Percentiles rank a stretch among this genome's conserved stretches.
Conservation (phyloP, 2,797 vertebrate species). For the Catostomus latipinnis region DNA sequence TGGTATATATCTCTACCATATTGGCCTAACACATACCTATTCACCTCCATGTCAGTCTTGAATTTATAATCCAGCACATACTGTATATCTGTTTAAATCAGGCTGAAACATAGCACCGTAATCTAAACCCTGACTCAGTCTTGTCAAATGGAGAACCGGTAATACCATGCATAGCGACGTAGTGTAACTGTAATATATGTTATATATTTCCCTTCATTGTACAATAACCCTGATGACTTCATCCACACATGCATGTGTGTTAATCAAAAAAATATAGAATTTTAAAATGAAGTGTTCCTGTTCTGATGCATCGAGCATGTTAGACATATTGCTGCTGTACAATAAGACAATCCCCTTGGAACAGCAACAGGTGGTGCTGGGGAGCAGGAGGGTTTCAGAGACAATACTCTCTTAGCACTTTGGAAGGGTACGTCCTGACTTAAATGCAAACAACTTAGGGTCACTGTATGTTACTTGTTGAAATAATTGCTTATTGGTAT, state of each 20-base stretch:
- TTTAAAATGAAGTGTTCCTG: too few species aligned
- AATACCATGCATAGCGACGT: not conserved
- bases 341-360: too few species aligned
- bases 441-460: too few species aligned
- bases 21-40: conserved; percentile 1
- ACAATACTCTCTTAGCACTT: too few species aligned
- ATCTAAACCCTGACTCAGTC: not conserved
- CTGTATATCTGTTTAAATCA: conserved; percentile 23
- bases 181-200: not conserved
- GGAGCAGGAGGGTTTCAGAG: too few species aligned
- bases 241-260: not conserved
- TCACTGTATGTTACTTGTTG: not conserved
- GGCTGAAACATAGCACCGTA: conserved; percentile 15
- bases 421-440: too few species aligned
- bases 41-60: not conserved
- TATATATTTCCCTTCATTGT: too few species aligned
- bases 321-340: too few species aligned
- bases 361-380: too few species aligned
- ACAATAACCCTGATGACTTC: too few species aligned
- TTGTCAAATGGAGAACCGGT: not conserved
- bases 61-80: conserved; percentile 22
- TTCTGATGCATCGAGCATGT: too few species aligned
- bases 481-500: not conserved
- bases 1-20: conserved; percentile 31
- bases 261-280: not conserved